phyloP scores from a whole-genome alignment of 2,888 invertebrate species.

The Drosophila emarginata region DNA sequence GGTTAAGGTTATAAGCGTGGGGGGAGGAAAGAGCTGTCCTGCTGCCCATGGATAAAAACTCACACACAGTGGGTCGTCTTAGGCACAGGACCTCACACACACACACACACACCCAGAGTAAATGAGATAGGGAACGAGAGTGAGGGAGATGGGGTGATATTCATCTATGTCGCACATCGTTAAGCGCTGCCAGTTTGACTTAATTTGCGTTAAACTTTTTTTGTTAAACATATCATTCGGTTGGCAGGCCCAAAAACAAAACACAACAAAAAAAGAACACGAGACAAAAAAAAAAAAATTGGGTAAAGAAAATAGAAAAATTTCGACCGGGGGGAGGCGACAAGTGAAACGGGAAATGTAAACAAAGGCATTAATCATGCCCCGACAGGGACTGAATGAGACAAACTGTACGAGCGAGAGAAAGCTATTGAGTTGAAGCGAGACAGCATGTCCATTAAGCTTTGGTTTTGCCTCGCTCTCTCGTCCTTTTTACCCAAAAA shows the following conservation, averaged over 20 bases:
- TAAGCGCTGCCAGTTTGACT: constrained; percentile 77
- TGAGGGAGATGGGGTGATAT: constrained; percentile 28
- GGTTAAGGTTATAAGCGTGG: background rate
- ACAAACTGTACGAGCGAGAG: constrained; percentile 20
- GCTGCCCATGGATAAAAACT: background rate
- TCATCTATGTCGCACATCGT: constrained; percentile 76
- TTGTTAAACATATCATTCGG: constrained; percentile 70
- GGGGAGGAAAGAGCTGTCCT: background rate
- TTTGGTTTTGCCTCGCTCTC: constrained; percentile 15
- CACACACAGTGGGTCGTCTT: constrained; percentile 10
- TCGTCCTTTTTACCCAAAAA: too few relatives aligned
- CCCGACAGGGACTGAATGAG: constrained; percentile 39
- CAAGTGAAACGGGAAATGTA: constrained; percentile 63
- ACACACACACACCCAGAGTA: constrained; percentile 8
- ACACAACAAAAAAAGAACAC: background rate
- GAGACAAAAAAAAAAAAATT: constrained; percentile 8
- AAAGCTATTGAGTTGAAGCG: constrained; percentile 10
- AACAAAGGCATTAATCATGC: constrained; percentile 76
- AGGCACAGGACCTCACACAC: background rate
- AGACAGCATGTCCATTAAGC: constrained; percentile 58
- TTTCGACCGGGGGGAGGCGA: constrained; percentile 2
- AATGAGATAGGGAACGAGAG: constrained; percentile 8
- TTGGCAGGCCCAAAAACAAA: constrained; percentile 33
- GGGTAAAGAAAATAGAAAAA: constrained; percentile 30
- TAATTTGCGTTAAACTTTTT: constrained; percentile 77